Evolutionary conservation across 1,140 invertebrate genomes (phyloP), one percentile per base, ranked within the genome.

Genomic region (Saccostrea echinata): DNA sequence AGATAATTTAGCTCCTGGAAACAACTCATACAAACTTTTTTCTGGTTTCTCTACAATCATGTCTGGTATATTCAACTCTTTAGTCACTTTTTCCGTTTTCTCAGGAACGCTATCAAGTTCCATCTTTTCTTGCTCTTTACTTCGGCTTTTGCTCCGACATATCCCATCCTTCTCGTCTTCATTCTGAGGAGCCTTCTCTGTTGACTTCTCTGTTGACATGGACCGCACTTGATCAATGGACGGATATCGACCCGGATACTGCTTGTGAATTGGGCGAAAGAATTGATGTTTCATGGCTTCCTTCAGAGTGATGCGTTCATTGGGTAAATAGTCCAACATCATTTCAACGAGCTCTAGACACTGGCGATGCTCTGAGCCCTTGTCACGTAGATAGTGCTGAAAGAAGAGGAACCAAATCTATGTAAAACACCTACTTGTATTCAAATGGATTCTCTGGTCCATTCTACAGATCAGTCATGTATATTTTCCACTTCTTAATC

Each of bases 301-400:
- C 55, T 96, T 96, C 88, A 99, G 95, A 84, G 97, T 97, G 90
- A 99, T 97, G 76, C 99, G 96, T 92, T 98, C 97, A 18, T 96
- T 96, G 33, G 99, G 98, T 93, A 99, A 98, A 95, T 99, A 99
- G 88, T 99, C 98, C 92, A 99, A 95, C 99, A 99, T 99, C 95
- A 97, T 97, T 90, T 97, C 96, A 90, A 99, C 97, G 89, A 99
- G 95, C 93, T 99, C 98, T 95, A 99, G 99, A 90, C 99, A 95
- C 92, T 98, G 97, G 87, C 97, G 96, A 94, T 99, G 98, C 91
- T 99, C 98, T 88, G 98, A 97, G 35, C 92, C 92, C 92, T 98
- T 97, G 88, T 93, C 94, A 92, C 97, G 96, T 95, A 98, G 96
- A 95, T 99, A 99, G 94, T 98, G 97, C 98, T 99, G 96, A 64